phyloP scores from a whole-genome alignment of 2,113 vertebrate species.

The Xerus inauris region DNA sequence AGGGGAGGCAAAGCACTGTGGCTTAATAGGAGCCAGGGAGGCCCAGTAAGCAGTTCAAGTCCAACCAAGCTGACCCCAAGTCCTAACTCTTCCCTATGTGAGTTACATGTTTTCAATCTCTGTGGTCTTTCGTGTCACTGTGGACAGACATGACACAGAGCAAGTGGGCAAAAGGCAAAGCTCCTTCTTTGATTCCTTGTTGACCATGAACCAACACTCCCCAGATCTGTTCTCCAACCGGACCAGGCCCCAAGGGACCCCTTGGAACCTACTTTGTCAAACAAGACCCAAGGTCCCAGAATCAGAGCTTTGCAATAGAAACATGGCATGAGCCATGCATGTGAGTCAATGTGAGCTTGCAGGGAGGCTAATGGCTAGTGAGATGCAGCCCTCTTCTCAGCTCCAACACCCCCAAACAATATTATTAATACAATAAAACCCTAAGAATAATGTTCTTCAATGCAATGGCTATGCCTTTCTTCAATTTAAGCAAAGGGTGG shows the following conservation, averaged over 20 bases:
- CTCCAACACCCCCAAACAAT: neutral
- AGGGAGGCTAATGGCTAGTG: rapidly evolving
- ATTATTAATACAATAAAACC: neutral
- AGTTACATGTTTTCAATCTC: neutral
- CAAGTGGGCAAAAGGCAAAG: neutral
- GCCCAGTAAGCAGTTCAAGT: neutral
- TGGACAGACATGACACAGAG: neutral
- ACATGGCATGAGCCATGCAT: neutral
- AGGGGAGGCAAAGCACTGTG: neutral
- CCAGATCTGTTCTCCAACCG: neutral
- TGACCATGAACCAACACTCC: neutral
- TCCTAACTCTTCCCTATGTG: neutral
- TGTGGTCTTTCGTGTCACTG: neutral
- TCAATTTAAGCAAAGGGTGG: neutral
- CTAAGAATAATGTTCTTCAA: neutral
- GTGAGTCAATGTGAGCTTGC: neutral
- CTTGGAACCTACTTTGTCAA: neutral
- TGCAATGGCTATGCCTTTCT: neutral
- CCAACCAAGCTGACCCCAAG: neutral
- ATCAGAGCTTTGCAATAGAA: neutral
- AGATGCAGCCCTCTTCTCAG: neutral
- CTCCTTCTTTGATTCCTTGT: neutral
- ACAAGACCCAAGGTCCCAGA: neutral
- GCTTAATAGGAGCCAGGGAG: neutral
- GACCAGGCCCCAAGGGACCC: neutral